Base-by-base conservation (phyloP, 1,140 invertebrate species). In the Coenobita brevimanus region DNA sequence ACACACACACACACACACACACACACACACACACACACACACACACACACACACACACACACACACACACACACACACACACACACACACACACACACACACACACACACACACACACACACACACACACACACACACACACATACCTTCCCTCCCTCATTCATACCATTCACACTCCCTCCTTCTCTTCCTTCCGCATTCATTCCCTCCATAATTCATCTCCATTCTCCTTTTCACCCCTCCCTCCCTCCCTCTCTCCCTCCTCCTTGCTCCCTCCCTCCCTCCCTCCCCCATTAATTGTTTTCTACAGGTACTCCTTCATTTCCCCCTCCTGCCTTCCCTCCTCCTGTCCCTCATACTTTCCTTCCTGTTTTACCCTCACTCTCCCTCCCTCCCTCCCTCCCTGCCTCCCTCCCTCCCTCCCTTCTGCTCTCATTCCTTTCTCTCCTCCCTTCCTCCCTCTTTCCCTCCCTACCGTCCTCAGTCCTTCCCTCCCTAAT, bases 21-120 rank as follows among this genome's bases (percentile, higher is more conserved):
- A 79, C 46, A 79, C 50, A 60, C 50, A 79, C 50, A 60, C 76
- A 60, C 76, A 60, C 50, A 60, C 27, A 41, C 57, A 27, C 10
- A 33, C 36, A 81, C 30, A 62, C 64, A 82, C 64, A 82, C 64
- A 82, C 81, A 82, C 81, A 71, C 81, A 71, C 81, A 71, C 81
- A 82, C 81, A 82, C 64, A 82, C 81, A 82, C 81, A 82, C 81
- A 82, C 64, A 82, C 81, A 82, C 81, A 71, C 67, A 73, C 62
- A 83, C 81, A 50, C 81, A 83, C 81, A 83, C 81, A 71, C 13
- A 0, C 67, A 71, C n/a, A n/a, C n/a, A n/a, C n/a, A n/a, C n/a
- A 64, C 75, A 78, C 75, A 78, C 75, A 78, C 76, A 79, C 38
- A 57, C 50, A 69, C 38, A 71, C 38, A 46, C 62, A 27, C 80